Conservation (phyloP, 2,888 invertebrate genomes). For the Epistrophe grossulariae region DNA sequence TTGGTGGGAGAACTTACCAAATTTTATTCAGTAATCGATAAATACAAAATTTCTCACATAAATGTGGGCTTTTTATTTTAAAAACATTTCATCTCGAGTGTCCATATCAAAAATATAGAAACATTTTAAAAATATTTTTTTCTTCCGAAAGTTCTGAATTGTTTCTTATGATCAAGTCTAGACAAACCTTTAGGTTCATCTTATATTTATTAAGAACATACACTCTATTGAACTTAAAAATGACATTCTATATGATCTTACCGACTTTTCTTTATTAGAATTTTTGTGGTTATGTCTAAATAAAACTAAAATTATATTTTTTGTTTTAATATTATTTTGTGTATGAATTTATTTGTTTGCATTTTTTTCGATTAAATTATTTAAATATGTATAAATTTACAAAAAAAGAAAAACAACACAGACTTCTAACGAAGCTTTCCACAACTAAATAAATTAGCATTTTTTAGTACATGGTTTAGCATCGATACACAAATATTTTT, state of each 20-base stretch:
- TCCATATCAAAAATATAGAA: no score
- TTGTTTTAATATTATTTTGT: constrained; percentile 38
- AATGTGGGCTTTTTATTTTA: no score
- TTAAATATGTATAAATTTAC: constrained; percentile 65
- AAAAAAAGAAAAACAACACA: constrained; percentile 48
- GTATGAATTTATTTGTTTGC: constrained; percentile 67
- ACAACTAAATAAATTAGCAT: constrained; percentile 30
- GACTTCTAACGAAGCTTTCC: constrained; percentile 45
- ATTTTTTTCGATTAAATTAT: constrained; percentile 64
- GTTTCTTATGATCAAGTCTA: no score
- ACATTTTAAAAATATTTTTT: no score
- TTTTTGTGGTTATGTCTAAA: not conserved
- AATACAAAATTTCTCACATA: no score
- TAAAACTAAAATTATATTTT: constrained; percentile 2
- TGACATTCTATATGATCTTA: not conserved
- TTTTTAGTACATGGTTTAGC: constrained; percentile 26
- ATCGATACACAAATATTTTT: not conserved
- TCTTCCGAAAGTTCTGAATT: no score
- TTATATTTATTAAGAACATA: no score
- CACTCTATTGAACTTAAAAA: no score
- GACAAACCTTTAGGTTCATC: no score
- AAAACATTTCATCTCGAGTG: no score
- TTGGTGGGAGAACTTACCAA: no score
- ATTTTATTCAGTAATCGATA: no score
- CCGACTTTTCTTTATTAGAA: not conserved